phyloP scores from a whole-genome alignment of 2,888 invertebrate genomes.

The Eurytoma californica region DNA sequence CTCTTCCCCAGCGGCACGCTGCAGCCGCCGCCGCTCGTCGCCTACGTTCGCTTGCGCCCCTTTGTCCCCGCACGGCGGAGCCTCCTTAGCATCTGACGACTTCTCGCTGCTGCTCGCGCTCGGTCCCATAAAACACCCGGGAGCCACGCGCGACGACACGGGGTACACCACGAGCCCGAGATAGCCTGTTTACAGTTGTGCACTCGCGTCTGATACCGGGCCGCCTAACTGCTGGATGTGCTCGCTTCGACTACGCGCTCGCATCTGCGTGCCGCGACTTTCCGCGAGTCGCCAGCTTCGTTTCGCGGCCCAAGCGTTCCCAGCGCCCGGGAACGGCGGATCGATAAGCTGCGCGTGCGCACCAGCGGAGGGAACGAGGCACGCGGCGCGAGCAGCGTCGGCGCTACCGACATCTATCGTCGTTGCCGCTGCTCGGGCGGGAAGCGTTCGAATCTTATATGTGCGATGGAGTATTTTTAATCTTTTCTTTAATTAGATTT shows the following conservation, averaged over 20 bases:
- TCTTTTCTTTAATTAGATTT: too few species aligned
- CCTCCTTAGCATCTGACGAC: background rate
- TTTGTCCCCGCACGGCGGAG: background rate
- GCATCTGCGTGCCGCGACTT: slow-evolving; percentile 23
- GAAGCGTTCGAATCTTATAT: slow-evolving; percentile 1
- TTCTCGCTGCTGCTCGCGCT: background rate
- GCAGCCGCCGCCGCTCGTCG: background rate
- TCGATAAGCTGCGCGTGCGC: slow-evolving; percentile 35
- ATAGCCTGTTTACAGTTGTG: background rate
- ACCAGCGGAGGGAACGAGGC: slow-evolving; percentile 21
- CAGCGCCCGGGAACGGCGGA: background rate
- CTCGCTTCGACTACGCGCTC: background rate
- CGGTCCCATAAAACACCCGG: background rate
- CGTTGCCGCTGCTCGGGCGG: background rate
- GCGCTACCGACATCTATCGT: slow-evolving; percentile 14
- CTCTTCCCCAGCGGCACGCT: background rate
- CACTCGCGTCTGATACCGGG: too few species aligned
- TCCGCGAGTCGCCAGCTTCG: background rate
- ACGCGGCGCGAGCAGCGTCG: background rate
- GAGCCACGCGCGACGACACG: background rate
- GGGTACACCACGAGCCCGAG: background rate
- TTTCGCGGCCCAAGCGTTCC: slow-evolving; percentile 18
- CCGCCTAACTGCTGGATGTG: too few species aligned
- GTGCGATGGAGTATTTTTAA: too few species aligned
- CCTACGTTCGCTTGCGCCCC: background rate